Percentiles rank a stretch among this genome's conserved stretches.
phyloP scores from a whole-genome alignment of 2,888 invertebrate species.

The Portevinia maculata region DNA sequence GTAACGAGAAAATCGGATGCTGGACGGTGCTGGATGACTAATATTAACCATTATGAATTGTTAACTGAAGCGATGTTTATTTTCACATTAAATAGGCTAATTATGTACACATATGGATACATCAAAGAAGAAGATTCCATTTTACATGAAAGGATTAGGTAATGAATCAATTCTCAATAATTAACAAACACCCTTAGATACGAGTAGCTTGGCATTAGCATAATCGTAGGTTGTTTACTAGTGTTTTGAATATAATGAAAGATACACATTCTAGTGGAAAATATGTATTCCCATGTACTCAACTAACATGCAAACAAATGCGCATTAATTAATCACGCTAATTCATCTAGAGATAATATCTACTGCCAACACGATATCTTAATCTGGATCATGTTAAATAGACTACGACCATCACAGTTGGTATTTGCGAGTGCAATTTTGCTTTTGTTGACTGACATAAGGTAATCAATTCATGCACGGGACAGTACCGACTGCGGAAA shows the following conservation, averaged over 20 bases:
- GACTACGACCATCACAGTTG: slow-evolving; percentile 34
- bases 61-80: neutral
- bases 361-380: slow-evolving; percentile 35
- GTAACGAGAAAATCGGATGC: too few relatives aligned
- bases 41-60: neutral
- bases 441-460: slow-evolving; percentile 42
- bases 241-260: neutral
- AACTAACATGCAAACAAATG: slow-evolving; percentile 14
- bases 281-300: slow-evolving; percentile 12
- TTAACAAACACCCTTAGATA: neutral
- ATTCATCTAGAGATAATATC: slow-evolving; percentile 30
- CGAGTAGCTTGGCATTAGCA: slow-evolving; percentile 1
- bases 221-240: slow-evolving; percentile 1
- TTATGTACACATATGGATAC: neutral
- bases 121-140: too few relatives aligned
- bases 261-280: slow-evolving; percentile 14
- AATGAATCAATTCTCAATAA: neutral
- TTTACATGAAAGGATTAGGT: neutral
- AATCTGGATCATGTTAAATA: slow-evolving; percentile 57
- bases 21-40: neutral
- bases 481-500: slow-evolving; percentile 26
- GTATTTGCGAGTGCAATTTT: slow-evolving; percentile 33
- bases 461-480: slow-evolving; percentile 16
- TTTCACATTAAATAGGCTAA: neutral
- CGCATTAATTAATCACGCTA: slow-evolving; percentile 58